Conservation (phyloP, 2,888 invertebrate genomes). For the Cecidostiba fungosa region DNA sequence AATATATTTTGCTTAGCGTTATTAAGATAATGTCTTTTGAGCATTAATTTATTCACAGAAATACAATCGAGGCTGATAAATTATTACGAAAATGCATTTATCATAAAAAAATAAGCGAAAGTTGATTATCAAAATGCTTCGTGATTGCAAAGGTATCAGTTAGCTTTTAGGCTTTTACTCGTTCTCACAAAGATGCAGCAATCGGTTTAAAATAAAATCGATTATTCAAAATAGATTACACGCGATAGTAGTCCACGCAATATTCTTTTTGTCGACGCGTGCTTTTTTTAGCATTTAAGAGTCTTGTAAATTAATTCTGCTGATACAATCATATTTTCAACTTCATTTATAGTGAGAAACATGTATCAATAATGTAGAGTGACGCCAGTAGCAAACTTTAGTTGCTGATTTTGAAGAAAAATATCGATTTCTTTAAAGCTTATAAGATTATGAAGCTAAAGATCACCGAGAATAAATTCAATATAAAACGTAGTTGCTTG, state of each 20-base stretch:
- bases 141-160: neutral
- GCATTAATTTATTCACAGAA: neutral
- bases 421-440: neutral
- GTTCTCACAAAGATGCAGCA: neutral
- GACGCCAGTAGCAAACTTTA: neutral
- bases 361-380: neutral
- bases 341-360: neutral
- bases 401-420: neutral
- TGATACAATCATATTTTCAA: neutral
- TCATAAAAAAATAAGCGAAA: conserved; percentile 8
- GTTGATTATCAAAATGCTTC: conserved; percentile 5
- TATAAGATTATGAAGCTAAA: neutral
- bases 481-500: neutral
- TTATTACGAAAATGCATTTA: conserved; percentile 25
- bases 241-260: neutral
- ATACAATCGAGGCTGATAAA: neutral
- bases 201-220: neutral
- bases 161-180: neutral
- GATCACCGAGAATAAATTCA: neutral
- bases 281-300: neutral
- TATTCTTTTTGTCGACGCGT: neutral
- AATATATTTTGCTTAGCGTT: neutral
- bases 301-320: neutral
- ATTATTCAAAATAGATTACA: neutral
- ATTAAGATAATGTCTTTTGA: neutral